These are phyloP conservation scores for Enteromius afrohamiltoni DNA, from an alignment of 2,797 vertebrate species.

Conservation along the genomic window DNA sequence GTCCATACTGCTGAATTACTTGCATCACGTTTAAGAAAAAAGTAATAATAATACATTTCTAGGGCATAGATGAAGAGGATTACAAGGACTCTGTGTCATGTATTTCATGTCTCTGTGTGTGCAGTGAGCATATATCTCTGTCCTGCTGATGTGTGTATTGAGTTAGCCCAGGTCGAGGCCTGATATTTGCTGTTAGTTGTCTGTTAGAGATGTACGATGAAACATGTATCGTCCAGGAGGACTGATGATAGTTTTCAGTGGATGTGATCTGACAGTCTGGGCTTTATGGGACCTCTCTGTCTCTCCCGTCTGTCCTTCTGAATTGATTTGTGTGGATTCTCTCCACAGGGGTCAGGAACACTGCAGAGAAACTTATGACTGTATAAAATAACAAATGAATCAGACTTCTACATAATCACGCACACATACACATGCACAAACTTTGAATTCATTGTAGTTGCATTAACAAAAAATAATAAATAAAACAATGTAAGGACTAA, in stretches of 20 bases:
- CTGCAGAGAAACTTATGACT: conserved; percentile 13
- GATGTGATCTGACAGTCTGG: conserved; percentile 18
- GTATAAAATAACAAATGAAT: conserved; percentile 22
- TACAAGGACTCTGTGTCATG: not conserved
- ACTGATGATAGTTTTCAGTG: conserved; percentile 11
- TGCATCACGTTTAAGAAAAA: not conserved
- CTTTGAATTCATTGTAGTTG: not conserved
- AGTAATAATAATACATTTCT: not conserved
- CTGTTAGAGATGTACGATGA: conserved; percentile 5
- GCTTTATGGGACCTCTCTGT: not conserved
- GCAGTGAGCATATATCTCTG: not conserved
- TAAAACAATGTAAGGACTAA: not conserved
- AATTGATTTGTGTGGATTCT: conserved; percentile 44
- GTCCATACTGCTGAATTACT: too few relatives aligned
- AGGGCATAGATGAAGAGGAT: not conserved
- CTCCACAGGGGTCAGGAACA: conserved; percentile 8
- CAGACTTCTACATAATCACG: not conserved
- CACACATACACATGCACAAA: not conserved
- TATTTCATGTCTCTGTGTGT: not conserved
- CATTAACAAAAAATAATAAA: not conserved
- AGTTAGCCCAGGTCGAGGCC: conserved; percentile 3
- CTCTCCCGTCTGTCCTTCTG: conserved; percentile 21
- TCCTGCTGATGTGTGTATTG: not conserved
- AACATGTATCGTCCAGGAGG: not conserved
- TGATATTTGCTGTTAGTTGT: not conserved